A percentile compares a stretch with the other conserved stretches of the same genome.
Conservation (phyloP, 2,888 invertebrate species). For the Orthosia incerta region DNA sequence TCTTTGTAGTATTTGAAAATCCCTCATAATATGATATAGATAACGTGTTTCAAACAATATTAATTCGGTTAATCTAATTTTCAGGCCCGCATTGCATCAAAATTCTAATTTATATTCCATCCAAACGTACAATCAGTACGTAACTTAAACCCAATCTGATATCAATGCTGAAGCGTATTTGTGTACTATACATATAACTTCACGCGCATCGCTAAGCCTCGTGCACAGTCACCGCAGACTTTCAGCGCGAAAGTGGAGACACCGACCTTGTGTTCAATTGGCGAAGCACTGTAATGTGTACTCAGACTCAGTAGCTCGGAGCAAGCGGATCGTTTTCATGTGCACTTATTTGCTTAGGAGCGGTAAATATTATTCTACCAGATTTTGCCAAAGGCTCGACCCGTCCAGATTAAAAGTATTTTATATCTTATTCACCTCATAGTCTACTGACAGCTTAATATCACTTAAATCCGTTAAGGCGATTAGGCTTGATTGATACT, state of each 20-base stretch:
- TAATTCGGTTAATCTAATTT: not conserved
- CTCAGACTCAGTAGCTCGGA: conserved; percentile 39
- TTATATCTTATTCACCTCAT: too few species aligned
- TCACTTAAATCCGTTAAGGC: too few species aligned
- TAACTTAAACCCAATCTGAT: conserved; percentile 41
- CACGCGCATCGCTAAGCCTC: conserved; percentile 23
- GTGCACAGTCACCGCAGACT: conserved; percentile 43
- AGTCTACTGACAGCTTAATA: too few species aligned
- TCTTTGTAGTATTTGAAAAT: not conserved
- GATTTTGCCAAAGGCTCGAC: too few species aligned
- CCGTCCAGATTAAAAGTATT: too few species aligned
- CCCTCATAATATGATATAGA: not conserved
- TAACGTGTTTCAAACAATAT: not conserved
- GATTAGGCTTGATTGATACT: too few species aligned
- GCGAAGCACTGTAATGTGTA: conserved; percentile 48
- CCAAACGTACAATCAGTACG: conserved; percentile 6
- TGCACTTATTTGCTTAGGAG: conserved; percentile 45
- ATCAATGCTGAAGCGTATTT: conserved; percentile 31
- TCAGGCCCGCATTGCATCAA: conserved; percentile 14
- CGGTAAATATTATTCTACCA: conserved; percentile 11
- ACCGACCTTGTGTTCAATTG: conserved; percentile 60
- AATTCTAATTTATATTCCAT: conserved; percentile 32
- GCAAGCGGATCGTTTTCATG: conserved; percentile 52
- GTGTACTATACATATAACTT: conserved; percentile 10
- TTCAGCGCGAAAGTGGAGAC: conserved; percentile 11